Evolutionary conservation across 2,797 vertebrate species (phyloP).

Genomic region (Acanthurus leucopareius): DNA sequence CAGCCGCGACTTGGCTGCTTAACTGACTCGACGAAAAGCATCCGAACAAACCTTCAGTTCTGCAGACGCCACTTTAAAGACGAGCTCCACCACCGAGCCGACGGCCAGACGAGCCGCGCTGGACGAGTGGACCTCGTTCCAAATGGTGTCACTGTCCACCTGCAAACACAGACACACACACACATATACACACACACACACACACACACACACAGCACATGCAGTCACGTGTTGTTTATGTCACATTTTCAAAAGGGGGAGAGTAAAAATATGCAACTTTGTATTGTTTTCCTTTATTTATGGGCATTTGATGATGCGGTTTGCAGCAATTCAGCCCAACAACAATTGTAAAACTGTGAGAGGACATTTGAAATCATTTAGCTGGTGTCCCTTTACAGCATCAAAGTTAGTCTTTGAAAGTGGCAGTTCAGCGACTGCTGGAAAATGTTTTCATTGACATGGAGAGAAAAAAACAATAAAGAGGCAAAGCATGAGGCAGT

Average conservation of each 20-base stretch:
- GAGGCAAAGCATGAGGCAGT: slow-evolving; percentile 26
- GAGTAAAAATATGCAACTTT: neutral
- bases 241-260: slow-evolving; percentile 1
- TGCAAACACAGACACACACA: slow-evolving; percentile 68
- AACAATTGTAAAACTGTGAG: slow-evolving; percentile 26
- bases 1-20: neutral
- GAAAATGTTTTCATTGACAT: slow-evolving; percentile 39
- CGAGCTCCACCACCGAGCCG: slow-evolving; percentile 96
- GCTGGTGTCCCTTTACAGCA: slow-evolving; percentile 41
- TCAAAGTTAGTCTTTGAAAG: slow-evolving; percentile 46
- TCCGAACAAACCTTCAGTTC: slow-evolving; percentile 91
- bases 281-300: slow-evolving; percentile 32
- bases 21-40: neutral
- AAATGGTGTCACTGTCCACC: slow-evolving; percentile 99
- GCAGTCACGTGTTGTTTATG: slow-evolving; percentile 16
- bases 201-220: neutral
- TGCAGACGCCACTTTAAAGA: slow-evolving; percentile 95
- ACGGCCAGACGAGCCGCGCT: slow-evolving; percentile 95
- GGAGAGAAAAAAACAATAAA: slow-evolving; percentile 37
- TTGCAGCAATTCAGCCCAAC: slow-evolving; percentile 20
- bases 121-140: slow-evolving; percentile 97
- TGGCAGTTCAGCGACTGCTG: slow-evolving; percentile 25
- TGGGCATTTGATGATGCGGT: slow-evolving; percentile 27
- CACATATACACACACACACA: neutral
- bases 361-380: slow-evolving; percentile 52